These are phyloP conservation scores for Liodrosophila aerea DNA, from an alignment of 2,888 invertebrate genomes.

Conservation along the genomic window DNA sequence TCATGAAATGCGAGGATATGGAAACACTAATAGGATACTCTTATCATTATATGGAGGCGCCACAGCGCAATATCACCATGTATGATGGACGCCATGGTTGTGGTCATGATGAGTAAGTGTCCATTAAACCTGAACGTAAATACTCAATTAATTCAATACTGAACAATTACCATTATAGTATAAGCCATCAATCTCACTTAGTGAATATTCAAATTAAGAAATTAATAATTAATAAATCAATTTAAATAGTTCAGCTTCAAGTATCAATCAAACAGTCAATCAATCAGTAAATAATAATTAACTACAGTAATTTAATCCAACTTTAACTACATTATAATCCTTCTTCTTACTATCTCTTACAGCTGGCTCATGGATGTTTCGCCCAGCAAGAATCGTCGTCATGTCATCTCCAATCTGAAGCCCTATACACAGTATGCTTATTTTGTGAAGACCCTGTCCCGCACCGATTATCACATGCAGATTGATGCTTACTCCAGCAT, in stretches of 20 bases:
- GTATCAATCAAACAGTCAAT: no score
- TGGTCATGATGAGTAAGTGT: slow-evolving; percentile 87
- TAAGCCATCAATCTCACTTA: no score
- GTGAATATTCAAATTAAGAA: no score
- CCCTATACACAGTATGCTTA: slow-evolving; percentile 96
- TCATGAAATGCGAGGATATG: slow-evolving; percentile 86
- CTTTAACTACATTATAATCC: no score
- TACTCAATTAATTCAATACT: no score
- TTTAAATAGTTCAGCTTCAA: no score
- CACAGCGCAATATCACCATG: slow-evolving; percentile 88
- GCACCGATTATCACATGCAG: slow-evolving; percentile 86
- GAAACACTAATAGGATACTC: slow-evolving; percentile 94
- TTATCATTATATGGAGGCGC: slow-evolving; percentile 91
- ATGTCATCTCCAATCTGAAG: slow-evolving; percentile 87
- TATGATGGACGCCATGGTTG: slow-evolving; percentile 96
- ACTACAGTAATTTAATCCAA: no score
- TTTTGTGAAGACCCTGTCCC: slow-evolving; percentile 95
- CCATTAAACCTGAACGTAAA: no score
- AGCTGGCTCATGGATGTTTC: slow-evolving; percentile 87
- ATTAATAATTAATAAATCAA: no score
- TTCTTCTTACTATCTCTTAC: slow-evolving; percentile 10
- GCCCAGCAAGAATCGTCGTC: slow-evolving; percentile 82
- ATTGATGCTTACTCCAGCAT: slow-evolving; percentile 92
- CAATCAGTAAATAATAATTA: no score
- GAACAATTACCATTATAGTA: no score